These are phyloP conservation scores for Dasyprocta punctata DNA, from an alignment of 2,113 vertebrate genomes.

Conservation along the genomic window DNA sequence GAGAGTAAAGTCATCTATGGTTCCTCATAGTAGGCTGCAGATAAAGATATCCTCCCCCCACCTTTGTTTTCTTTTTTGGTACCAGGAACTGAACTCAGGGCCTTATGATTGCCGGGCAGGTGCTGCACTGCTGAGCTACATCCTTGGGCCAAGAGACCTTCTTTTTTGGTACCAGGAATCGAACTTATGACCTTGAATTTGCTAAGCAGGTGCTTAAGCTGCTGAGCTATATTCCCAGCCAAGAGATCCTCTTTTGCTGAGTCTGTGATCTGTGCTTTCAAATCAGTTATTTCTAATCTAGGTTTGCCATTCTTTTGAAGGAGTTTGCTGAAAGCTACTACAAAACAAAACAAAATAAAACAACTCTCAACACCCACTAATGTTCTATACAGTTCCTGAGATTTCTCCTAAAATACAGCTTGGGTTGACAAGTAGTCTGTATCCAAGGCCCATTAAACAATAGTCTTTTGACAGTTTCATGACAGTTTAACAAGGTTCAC, in stretches of 20 bases:
- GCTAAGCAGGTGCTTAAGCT: no score
- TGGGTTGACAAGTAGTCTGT: neutral
- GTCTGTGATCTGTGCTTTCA: slow-evolving; percentile 42
- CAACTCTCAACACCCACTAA: neutral
- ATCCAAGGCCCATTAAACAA: neutral
- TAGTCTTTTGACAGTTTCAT: neutral
- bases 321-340: slow-evolving; percentile 18
- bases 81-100: neutral
- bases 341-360: neutral
- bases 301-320: slow-evolving; percentile 29
- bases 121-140: neutral
- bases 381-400: neutral
- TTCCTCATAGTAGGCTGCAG: neutral
- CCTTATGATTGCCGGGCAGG: neutral
- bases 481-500: neutral
- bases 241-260: neutral
- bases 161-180: no score
- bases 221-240: no score
- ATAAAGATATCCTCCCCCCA: neutral
- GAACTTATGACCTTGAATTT: no score
- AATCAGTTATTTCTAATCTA: neutral
- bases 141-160: neutral
- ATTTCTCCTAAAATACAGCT: neutral
- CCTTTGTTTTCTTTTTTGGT: neutral
- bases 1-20: no score